Base-by-base conservation (phyloP, 2,797 vertebrate species). In the Synanceia verrucosa region DNA sequence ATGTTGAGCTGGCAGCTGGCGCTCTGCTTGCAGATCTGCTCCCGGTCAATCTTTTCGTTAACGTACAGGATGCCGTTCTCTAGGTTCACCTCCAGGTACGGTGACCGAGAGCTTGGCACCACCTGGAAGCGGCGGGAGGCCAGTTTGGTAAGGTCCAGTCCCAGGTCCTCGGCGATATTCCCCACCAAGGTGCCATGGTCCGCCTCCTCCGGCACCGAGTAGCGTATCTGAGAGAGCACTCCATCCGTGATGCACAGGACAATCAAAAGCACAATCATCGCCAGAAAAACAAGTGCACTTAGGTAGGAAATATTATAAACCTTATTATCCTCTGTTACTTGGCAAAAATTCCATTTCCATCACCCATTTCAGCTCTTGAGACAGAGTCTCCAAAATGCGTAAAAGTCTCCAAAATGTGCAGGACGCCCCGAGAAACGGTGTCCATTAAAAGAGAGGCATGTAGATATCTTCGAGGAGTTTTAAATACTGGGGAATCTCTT, bases 111-210 rank as follows among this genome's bases (percentile, higher is more conserved):
- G 82, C 94, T 96, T 70, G 97, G 95, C 78, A 96, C 97, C 56
- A 96, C 96, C 88, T 99, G 98, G 87, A 99, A 99, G 46, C 96
- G 94, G 71, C 97, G 96, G 44, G 96, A 95, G 29, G 96, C 95
- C 92, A 99, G 94, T 93, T 99, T 97, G 85, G 96, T 98, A 81
- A 98, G 95, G 95, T 98, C 97, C 95, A 99, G 95, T 72, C 98
- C 96, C 94, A 99, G 92, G 86, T 98, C 98, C 92, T 99, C 97
- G 21, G 98, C 97, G 81, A 99, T 98, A 92, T 99, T 99, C 70
- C 98, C 98, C 95, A 99, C 97, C 88, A 98, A 94, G 52, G 97
- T 98, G 90, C 97, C 97, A 89, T 97, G 96, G 64, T 97, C 97
- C 77, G 96, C 94, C 90, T 99, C 98, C 90, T 99, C 98, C 82